Evolutionary conservation across 2,888 invertebrate species (phyloP).

Genomic region (Melanargia galathea): DNA sequence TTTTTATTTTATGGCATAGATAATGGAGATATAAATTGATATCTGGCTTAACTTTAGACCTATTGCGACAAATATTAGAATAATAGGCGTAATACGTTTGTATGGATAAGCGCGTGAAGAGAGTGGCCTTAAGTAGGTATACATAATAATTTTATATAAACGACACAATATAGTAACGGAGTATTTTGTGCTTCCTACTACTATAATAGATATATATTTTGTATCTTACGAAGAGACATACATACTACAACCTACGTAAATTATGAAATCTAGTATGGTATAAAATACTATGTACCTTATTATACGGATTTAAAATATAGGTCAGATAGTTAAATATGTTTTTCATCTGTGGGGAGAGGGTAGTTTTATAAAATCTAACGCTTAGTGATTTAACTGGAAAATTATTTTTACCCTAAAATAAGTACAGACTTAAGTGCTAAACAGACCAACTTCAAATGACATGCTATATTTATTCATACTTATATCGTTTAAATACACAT

Average conservation of each 20-base stretch:
- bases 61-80: no score
- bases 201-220: slow-evolving; percentile 37
- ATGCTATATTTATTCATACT: slow-evolving; percentile 9
- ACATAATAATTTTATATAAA: slow-evolving; percentile 46
- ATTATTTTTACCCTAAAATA: slow-evolving; percentile 33
- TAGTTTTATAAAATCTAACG: slow-evolving; percentile 38
- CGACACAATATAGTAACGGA: slow-evolving; percentile 64
- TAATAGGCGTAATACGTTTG: no score
- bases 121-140: no score
- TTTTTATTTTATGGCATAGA: no score
- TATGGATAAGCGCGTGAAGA: no score
- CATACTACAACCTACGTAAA: slow-evolving; percentile 43
- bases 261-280: slow-evolving; percentile 47
- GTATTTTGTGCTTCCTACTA: slow-evolving; percentile 66
- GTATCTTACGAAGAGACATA: slow-evolving; percentile 50
- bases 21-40: no score
- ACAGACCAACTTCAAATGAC: slow-evolving; percentile 22
- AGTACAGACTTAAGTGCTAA: slow-evolving; percentile 39
- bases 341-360: slow-evolving; percentile 26
- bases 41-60: no score
- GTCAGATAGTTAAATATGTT: slow-evolving; percentile 36
- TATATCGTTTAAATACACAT: neutral
- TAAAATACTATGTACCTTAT: slow-evolving; percentile 45
- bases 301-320: slow-evolving; percentile 34
- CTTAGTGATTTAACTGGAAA: slow-evolving; percentile 35